These are phyloP conservation scores for Altica lythri DNA, from an alignment of 2,888 invertebrate species.

Conservation along the genomic window DNA sequence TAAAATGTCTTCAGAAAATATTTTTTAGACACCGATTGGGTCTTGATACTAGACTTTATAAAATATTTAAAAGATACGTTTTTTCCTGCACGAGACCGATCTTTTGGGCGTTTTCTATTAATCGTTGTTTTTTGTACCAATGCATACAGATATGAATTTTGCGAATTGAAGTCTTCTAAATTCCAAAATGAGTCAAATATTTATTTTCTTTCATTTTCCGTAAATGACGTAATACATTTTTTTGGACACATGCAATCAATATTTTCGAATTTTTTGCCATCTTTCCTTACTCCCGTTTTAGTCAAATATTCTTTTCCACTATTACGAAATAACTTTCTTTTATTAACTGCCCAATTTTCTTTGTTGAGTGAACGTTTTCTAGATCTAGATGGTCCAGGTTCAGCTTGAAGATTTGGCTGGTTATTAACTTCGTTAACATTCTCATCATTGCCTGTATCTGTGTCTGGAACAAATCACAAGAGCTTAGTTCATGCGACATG, in stretches of 20 bases:
- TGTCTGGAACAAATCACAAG: too few species aligned
- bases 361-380: too few species aligned
- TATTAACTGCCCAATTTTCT: too few species aligned
- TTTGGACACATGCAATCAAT: constrained; percentile 38
- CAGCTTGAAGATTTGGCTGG: too few species aligned
- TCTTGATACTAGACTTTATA: constrained; percentile 24
- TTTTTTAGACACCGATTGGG: constrained; percentile 31
- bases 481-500: too few species aligned
- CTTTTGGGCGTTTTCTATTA: constrained; percentile 37
- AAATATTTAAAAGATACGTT: constrained; percentile 25
- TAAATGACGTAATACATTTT: constrained; percentile 28
- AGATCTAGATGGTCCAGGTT: too few species aligned
- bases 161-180: constrained; percentile 34
- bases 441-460: too few species aligned
- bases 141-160: constrained; percentile 38
- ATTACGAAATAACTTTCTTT: too few species aligned
- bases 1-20: constrained; percentile 22
- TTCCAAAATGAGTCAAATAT: constrained; percentile 34
- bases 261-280: constrained; percentile 9
- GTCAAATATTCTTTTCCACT: too few species aligned
- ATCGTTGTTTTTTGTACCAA: constrained; percentile 31
- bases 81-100: constrained; percentile 31
- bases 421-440: too few species aligned
- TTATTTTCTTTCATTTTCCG: constrained; percentile 29
- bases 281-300: too few species aligned